Percentiles rank a stretch among this genome's conserved stretches.
Evolutionary conservation across 2,888 invertebrate species (phyloP).

Genomic region (Linyphia triangularis): DNA sequence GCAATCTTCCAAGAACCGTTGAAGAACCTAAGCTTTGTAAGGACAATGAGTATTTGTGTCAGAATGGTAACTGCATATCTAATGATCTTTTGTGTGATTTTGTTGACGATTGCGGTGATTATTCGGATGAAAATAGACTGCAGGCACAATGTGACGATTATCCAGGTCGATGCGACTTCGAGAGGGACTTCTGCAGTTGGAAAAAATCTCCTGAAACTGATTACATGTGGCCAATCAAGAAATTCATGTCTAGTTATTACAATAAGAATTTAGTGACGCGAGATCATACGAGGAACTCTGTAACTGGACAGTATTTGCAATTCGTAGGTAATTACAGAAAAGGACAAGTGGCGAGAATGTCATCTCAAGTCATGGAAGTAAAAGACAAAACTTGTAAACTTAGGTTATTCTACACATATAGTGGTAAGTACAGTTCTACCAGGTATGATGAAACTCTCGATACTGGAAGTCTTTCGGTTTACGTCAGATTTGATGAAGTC

Average conservation of each 20-base stretch:
- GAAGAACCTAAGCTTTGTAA: conserved; percentile 24
- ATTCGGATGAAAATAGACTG: conserved; percentile 67
- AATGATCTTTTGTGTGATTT: conserved; percentile 66
- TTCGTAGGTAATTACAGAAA: conserved; percentile 18
- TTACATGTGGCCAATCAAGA: conserved; percentile 3
- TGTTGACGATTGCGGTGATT: conserved; percentile 74
- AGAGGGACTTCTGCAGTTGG: conserved; percentile 71
- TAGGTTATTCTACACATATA: conserved; percentile 72
- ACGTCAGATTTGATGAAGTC: conserved; percentile 54
- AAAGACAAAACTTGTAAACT: conserved; percentile 53
- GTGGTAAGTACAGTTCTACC: conserved; percentile 37
- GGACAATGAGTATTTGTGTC: conserved; percentile 54
- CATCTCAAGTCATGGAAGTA: conserved; percentile 63
- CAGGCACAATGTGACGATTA: conserved; percentile 59
- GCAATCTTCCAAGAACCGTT: conserved; percentile 48
- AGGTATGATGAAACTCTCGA: conserved; percentile 63
- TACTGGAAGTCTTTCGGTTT: conserved; percentile 61
- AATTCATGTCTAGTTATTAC: not conserved
- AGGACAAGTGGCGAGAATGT: conserved; percentile 51
- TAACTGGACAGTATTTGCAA: conserved; percentile 56
- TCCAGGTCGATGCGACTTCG: conserved; percentile 73
- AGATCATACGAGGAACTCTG: conserved; percentile 73
- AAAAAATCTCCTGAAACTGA: conserved; percentile 29
- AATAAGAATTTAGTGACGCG: conserved; percentile 3
- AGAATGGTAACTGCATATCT: conserved; percentile 68